Evolutionary conservation across 2,888 invertebrate genomes (phyloP), one percentile per base, ranked within the genome.

Genomic region (Barypeithes pellucidus): DNA sequence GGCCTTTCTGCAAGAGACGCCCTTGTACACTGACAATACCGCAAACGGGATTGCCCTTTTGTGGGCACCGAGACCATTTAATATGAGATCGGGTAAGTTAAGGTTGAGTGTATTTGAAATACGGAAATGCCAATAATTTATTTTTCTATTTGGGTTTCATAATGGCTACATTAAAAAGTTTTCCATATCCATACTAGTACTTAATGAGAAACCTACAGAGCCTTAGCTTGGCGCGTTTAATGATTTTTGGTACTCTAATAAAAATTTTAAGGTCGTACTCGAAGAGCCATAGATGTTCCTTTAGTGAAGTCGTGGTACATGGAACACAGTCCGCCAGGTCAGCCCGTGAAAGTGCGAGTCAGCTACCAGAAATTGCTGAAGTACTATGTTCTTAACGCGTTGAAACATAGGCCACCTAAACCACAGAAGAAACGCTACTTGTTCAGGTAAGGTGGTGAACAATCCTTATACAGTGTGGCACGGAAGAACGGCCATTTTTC

Each of bases 351-450:
- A 90, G 99, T 99, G 39, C 91, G 99, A 76, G 99, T 99, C 36
- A 99, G 99, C 61, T 99, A 99, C 85, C 99, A 99, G 86, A 99
- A 99, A 84, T 88, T 99, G 39, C 89, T 99, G 59, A 99, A 99
- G 85, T 99, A 99, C 85, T 99, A 95, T 84, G 99, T 99, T 0
- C 89, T 99, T 45, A 99, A 99, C 87, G 97, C 99, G 0, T 87
- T 99, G 67, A 99, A 99, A 85, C 99, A 99, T 85, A 90, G 98
- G 75, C 95, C 97, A 52, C 99, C 99, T 0, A 99, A 99, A 85
- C 95, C 99, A 9, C 99, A 99, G 86, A 99, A 99, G 87, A 98
- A 99, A 84, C 91, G 99, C 72, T 98, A 98, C 83, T 88, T 99
- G 54, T 99, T 99, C 91, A 92, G 99, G 29, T 99, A 99, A 22